A percentile compares a stretch with the other conserved stretches of the same genome.
These are phyloP conservation scores for Callaeas wilsoni DNA, from an alignment of 2,113 vertebrate genomes.

Conservation along the genomic window DNA sequence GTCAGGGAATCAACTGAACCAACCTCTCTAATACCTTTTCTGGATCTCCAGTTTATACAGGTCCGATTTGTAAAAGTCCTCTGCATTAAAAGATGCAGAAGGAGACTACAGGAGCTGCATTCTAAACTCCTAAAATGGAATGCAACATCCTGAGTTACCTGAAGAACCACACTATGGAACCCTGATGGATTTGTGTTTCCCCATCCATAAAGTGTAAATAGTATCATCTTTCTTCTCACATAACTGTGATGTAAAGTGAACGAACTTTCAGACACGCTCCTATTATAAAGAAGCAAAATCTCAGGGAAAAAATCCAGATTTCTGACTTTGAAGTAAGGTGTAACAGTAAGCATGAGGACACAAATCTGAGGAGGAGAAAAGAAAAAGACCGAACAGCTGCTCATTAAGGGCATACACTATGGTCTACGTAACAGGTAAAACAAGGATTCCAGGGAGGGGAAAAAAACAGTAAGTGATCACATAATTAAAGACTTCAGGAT, in stretches of 20 bases:
- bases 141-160: not conserved
- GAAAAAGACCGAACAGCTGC: not conserved
- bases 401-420: not conserved
- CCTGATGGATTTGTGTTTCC: not conserved
- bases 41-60: not conserved
- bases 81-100: not conserved
- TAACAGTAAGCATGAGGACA: not conserved
- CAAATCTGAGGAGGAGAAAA: not conserved
- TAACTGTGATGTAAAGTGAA: not conserved
- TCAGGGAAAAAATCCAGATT: not conserved
- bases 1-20: not conserved
- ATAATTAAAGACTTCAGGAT: not conserved
- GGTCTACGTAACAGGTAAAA: not conserved
- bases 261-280: not conserved
- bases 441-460: not conserved
- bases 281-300: not conserved
- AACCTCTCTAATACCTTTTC: not conserved
- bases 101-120: not conserved
- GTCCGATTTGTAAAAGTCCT: not conserved
- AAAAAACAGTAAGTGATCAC: not conserved
- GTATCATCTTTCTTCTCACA: not conserved
- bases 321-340: not conserved
- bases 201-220: not conserved
- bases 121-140: not conserved
- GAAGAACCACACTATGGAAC: not conserved